These are phyloP conservation scores for Microctenopoma steveboyesi DNA, from an alignment of 2,797 vertebrate genomes.

Conservation along the genomic window DNA sequence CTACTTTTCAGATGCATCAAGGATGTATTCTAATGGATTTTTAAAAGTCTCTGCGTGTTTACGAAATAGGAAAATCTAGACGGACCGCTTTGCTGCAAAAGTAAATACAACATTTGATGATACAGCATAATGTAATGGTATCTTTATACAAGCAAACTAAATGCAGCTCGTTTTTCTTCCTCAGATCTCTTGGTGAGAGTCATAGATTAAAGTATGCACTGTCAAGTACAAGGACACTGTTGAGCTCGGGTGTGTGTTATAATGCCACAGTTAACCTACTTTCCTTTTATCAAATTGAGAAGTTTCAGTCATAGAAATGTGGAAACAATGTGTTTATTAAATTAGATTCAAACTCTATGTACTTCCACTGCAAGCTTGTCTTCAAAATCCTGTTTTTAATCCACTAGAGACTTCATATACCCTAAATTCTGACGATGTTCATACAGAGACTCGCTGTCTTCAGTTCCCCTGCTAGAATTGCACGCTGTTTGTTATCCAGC, in stretches of 20 bases:
- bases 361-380: slow-evolving; percentile 15
- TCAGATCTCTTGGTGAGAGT: not conserved
- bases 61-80: not conserved
- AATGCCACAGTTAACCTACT: no score
- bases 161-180: not conserved
- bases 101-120: not conserved
- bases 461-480: slow-evolving; percentile 33
- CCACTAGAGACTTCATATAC: slow-evolving; percentile 25
- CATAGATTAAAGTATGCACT: not conserved
- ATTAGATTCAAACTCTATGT: slow-evolving; percentile 28
- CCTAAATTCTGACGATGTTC: slow-evolving; percentile 34
- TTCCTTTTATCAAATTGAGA: not conserved
- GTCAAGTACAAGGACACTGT: not conserved
- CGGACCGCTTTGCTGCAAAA: not conserved
- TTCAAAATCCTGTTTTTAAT: slow-evolving; percentile 31
- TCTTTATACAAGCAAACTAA: not conserved
- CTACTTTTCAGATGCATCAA: slow-evolving; percentile 1
- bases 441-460: slow-evolving; percentile 35
- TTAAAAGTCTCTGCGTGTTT: not conserved
- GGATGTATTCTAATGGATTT: not conserved
- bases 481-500: slow-evolving; percentile 43
- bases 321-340: slow-evolving; percentile 20
- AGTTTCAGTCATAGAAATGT: slow-evolving; percentile 5
- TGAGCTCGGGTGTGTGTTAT: slow-evolving; percentile 7
- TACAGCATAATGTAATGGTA: not conserved